Evolutionary conservation across 2,888 invertebrate species (phyloP).

Genomic region (Bellardia pandia): DNA sequence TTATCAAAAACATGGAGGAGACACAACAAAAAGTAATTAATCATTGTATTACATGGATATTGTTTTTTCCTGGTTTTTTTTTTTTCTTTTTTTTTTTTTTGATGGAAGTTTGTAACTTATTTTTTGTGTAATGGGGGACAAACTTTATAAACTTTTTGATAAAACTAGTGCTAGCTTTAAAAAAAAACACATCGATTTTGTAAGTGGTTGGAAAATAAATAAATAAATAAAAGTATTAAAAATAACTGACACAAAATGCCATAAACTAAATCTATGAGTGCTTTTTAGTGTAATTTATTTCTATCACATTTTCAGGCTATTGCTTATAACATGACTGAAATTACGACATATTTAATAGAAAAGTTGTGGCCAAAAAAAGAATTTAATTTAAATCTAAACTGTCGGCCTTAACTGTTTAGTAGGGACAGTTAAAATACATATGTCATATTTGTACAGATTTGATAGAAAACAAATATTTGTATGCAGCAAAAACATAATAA

Average conservation of each 20-base stretch:
- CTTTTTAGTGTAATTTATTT: not conserved
- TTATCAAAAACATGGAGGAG: constrained; percentile 32
- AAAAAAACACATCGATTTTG: constrained; percentile 12
- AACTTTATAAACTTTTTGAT: constrained; percentile 35
- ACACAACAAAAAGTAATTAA: constrained; percentile 61
- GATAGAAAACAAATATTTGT: too few species aligned
- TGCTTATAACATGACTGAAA: too few species aligned
- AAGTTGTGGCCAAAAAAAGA: too few species aligned
- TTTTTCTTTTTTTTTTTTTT: not conserved
- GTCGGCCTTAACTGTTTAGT: too few species aligned
- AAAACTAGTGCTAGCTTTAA: constrained; percentile 35
- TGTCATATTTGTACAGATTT: too few species aligned
- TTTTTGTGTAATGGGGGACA: not conserved
- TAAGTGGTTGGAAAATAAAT: constrained; percentile 40
- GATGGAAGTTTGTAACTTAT: constrained; percentile 40
- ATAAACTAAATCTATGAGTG: not conserved
- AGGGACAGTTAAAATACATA: too few species aligned
- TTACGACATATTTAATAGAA: too few species aligned
- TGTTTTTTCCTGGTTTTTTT: constrained; percentile 10
- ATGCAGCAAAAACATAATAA: too few species aligned
- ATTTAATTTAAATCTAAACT: too few species aligned
- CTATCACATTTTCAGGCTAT: not conserved
- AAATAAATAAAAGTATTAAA: not conserved
- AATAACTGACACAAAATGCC: not conserved
- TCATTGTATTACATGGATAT: constrained; percentile 61